Evolutionary conservation across 1,140 invertebrate species (phyloP).

Genomic region (Zaprionus ghesquierei): DNA sequence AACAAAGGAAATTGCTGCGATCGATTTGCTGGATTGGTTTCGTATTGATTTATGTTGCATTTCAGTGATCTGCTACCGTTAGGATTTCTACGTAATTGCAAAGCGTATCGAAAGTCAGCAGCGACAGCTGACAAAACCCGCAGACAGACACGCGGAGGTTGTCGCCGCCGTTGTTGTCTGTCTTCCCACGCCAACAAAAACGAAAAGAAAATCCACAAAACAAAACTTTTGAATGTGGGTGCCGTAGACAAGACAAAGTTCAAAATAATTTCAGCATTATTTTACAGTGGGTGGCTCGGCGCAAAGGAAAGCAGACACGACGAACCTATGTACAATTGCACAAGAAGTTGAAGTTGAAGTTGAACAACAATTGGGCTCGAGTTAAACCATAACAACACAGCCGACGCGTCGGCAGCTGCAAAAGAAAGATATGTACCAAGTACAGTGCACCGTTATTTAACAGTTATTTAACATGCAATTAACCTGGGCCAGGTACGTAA

Average conservation of each 20-base stretch:
- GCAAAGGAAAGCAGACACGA: slow-evolving; percentile 13
- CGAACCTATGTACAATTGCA: slow-evolving; percentile 54
- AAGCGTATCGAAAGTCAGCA: slow-evolving; percentile 29
- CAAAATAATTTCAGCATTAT: slow-evolving; percentile 74
- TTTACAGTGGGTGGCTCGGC: slow-evolving; percentile 34
- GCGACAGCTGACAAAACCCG: slow-evolving; percentile 13
- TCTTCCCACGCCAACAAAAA: slow-evolving; percentile 62
- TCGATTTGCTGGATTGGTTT: slow-evolving; percentile 10
- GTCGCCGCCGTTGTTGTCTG: slow-evolving; percentile 31
- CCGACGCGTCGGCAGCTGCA: background rate
- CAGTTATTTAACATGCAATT: slow-evolving; percentile 78
- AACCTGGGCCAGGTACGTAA: slow-evolving; percentile 53
- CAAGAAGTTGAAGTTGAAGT: slow-evolving; percentile 43
- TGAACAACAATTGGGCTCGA: slow-evolving; percentile 46
- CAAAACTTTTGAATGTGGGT: slow-evolving; percentile 33
- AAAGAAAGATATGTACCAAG: slow-evolving; percentile 15
- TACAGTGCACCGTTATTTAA: slow-evolving; percentile 62
- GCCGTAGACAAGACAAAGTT: slow-evolving; percentile 59
- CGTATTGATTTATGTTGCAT: slow-evolving; percentile 36
- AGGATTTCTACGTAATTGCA: slow-evolving; percentile 23
- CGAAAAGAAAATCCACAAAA: slow-evolving; percentile 5
- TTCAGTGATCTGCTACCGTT: slow-evolving; percentile 44
- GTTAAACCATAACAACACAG: slow-evolving; percentile 35
- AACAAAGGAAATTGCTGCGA: background rate
- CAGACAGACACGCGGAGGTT: slow-evolving; percentile 2